These are phyloP conservation scores for Corythornis madagascariensis DNA, from an alignment of 2,113 vertebrate genomes.

Conservation along the genomic window DNA sequence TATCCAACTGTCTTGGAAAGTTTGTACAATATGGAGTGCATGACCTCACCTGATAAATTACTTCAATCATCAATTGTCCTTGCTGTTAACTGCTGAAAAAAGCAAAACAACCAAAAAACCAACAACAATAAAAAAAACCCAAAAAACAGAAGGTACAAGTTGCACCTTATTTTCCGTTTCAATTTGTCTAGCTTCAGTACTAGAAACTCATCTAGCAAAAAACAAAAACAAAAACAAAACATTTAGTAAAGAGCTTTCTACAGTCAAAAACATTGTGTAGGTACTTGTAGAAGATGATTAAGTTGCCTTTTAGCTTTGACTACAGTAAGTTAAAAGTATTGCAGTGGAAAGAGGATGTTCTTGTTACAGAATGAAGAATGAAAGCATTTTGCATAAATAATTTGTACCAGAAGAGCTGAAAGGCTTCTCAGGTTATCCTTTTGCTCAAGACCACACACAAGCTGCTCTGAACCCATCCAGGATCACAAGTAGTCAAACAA, in stretches of 20 bases:
- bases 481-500: neutral
- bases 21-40: neutral
- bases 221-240: neutral
- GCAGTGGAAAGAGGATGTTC: neutral
- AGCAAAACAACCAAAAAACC: neutral
- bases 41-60: neutral
- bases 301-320: neutral
- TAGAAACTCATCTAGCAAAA: neutral
- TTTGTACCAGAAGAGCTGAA: neutral
- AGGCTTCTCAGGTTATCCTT: slow-evolving; percentile 11
- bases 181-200: neutral
- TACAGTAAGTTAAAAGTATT: neutral
- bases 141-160: neutral
- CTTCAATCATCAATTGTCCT: neutral
- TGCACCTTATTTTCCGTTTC: neutral
- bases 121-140: too few species aligned
- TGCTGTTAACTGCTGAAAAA: neutral
- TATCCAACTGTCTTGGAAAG: neutral
- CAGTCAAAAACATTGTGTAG: neutral
- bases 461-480: neutral
- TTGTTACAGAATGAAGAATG: neutral
- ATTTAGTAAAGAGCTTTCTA: neutral
- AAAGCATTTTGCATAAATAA: slow-evolving; percentile 31
- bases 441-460: neutral
- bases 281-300: neutral